Percentiles rank a stretch among this genome's conserved stretches.
Conservation (phyloP, 2,797 vertebrate species). For the Melanotaenia trifasciata region DNA sequence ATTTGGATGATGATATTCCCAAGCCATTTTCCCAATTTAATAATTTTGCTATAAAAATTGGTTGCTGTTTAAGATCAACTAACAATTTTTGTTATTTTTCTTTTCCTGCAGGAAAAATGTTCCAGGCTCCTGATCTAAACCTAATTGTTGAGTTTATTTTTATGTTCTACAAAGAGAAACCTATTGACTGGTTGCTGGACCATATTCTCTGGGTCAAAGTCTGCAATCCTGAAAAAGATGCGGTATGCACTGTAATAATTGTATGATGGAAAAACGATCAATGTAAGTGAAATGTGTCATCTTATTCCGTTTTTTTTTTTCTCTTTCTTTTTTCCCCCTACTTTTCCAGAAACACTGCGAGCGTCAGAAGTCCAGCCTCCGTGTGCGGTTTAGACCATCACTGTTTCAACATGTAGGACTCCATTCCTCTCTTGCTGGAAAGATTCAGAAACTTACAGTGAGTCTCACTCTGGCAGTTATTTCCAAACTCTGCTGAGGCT, state of each 20-base stretch:
- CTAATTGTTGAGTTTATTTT: constrained; percentile 99
- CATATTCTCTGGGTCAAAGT: constrained; percentile 99
- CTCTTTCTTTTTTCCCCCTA: background rate
- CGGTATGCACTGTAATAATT: constrained; percentile 81
- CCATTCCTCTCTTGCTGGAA: constrained; percentile 97
- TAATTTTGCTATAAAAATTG: constrained; percentile 10
- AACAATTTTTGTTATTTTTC: constrained; percentile 8
- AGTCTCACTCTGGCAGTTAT: constrained; percentile 45
- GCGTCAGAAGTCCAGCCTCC: constrained; percentile 95
- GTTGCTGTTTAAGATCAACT: constrained; percentile 21
- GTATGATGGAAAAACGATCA: background rate
- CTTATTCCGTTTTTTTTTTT: background rate
- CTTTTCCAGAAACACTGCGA: constrained; percentile 94
- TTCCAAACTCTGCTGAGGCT: background rate
- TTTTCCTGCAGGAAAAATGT: constrained; percentile 94
- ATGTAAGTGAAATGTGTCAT: background rate
- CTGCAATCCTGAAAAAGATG: constrained; percentile 98
- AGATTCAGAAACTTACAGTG: constrained; percentile 98
- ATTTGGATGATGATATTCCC: background rate
- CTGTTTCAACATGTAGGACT: constrained; percentile 98
- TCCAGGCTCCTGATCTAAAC: constrained; percentile 96
- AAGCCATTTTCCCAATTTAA: constrained; percentile 13
- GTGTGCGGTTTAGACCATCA: constrained; percentile 95
- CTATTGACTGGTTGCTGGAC: constrained; percentile 98
- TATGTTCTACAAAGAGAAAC: constrained; percentile 99